phyloP scores from a whole-genome alignment of 2,797 vertebrate species.

The Craterocephalus amniculus region DNA sequence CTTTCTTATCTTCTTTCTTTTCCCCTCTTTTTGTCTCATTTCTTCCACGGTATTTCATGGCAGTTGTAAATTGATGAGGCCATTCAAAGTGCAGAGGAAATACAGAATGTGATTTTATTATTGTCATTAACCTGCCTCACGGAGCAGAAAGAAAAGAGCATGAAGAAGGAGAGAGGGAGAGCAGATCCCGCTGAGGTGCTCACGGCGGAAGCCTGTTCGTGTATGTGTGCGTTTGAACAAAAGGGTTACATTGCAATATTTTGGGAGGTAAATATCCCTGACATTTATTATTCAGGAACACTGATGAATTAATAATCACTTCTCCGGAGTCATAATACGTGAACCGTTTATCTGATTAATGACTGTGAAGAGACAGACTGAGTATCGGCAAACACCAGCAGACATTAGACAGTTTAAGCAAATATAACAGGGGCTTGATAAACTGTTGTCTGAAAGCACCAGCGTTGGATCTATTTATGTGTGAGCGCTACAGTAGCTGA shows the following conservation, averaged over 20 bases:
- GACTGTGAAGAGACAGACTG: conserved; percentile 44
- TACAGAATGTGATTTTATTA: conserved; percentile 97
- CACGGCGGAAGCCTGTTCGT: conserved; percentile 21
- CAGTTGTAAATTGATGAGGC: conserved; percentile 86
- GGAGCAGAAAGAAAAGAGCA: conserved; percentile 74
- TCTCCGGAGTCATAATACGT: conserved; percentile 59
- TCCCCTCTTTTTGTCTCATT: conserved; percentile 24
- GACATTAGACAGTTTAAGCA: conserved; percentile 39
- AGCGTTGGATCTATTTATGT: conserved; percentile 27
- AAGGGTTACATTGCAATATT: conserved; percentile 71
- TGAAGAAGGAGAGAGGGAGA: conserved; percentile 54
- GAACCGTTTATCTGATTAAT: conserved; percentile 55
- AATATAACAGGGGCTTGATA: conserved; percentile 13
- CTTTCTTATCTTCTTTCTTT: conserved; percentile 2
- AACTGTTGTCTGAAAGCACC: conserved; percentile 9
- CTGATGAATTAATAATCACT: conserved; percentile 80
- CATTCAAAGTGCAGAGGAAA: conserved; percentile 84
- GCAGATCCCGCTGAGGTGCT: conserved; percentile 59
- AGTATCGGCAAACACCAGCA: conserved; percentile 35
- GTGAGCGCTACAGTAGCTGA: conserved; percentile 52
- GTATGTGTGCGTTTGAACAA: conserved; percentile 35
- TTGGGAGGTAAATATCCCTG: conserved; percentile 71
- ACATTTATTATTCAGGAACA: conserved; percentile 77
- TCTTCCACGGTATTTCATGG: conserved; percentile 67
- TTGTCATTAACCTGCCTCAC: conserved; percentile 83